Percentiles rank a stretch among this genome's conserved stretches.
These are phyloP conservation scores for Melieria omissa DNA, from an alignment of 2,888 invertebrate species.

Conservation along the genomic window DNA sequence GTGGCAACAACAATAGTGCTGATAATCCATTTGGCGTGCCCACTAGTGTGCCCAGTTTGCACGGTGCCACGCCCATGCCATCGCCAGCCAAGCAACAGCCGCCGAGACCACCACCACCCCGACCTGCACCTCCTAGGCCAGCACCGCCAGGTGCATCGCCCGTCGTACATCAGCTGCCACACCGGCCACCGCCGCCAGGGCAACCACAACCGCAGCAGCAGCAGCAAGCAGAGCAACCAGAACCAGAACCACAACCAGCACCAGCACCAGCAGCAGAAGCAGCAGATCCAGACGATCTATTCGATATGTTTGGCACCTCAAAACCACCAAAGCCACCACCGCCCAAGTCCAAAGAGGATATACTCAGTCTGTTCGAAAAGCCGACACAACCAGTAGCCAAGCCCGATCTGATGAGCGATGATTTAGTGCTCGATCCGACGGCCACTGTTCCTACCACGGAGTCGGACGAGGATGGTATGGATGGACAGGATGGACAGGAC, in stretches of 20 bases:
- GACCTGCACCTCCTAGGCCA: constrained; percentile 62
- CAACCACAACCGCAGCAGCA: constrained; percentile 30
- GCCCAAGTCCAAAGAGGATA: constrained; percentile 72
- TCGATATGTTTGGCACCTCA: constrained; percentile 68
- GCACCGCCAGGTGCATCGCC: constrained; percentile 60
- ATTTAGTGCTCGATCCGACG: constrained; percentile 62
- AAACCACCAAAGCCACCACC: constrained; percentile 69
- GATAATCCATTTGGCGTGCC: constrained; percentile 67
- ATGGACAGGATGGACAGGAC: constrained; percentile 37
- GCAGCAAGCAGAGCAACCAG: constrained; percentile 39
- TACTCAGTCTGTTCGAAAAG: constrained; percentile 70
- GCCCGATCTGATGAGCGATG: constrained; percentile 72
- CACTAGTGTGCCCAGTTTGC: constrained; percentile 64
- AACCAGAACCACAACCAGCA: constrained; percentile 48
- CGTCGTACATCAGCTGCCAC: constrained; percentile 67
- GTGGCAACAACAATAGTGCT: constrained; percentile 35
- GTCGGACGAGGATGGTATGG: constrained; percentile 29
- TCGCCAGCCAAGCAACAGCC: constrained; percentile 69
- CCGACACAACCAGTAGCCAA: constrained; percentile 63
- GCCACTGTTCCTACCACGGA: constrained; percentile 16
- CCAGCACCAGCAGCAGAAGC: constrained; percentile 37
- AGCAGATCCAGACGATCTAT: constrained; percentile 68
- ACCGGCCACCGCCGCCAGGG: constrained; percentile 65
- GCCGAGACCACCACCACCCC: constrained; percentile 67
- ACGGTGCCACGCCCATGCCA: constrained; percentile 68